Base-by-base conservation (phyloP, 1,140 invertebrate species). In the Nixonia krombeini region DNA sequence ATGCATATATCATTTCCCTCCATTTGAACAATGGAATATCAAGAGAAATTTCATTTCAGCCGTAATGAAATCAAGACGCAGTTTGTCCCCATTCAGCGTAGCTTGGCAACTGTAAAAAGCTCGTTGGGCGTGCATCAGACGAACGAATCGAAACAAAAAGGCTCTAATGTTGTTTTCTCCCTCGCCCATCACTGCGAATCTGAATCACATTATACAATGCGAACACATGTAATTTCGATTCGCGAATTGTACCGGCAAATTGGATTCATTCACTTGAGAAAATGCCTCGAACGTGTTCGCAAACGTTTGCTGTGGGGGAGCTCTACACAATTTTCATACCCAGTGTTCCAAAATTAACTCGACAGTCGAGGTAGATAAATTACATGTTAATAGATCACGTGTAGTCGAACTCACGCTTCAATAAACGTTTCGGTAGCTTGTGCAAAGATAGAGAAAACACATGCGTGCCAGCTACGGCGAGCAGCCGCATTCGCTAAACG, bases 271-370 rank as follows among this genome's bases (percentile, higher is more conserved):
- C 9, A n/a, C 29, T 31, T 31, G 29, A 3, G 29, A 4, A 31
- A 31, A 31, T 31, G 8, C 9, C 29, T 31, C 12, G 12, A 31
- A 2, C 4, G 29, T 31, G 12, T n/a, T 31, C n/a, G 40, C 21
- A 37, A 59, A 51, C 29, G 21, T 51, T 33, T 23, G 42, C 12
- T 33, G 35, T 37, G n/a, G 28, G 45, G 33, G 38, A 42, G 46
- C 40, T 17, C 8, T 8, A 21, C 42, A 15, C 18, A 46, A 47
- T 52, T 52, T 40, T 8, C 21, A 10, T 25, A 16, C 15, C 59
- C 52, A 21, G 52, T 45, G 51, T 50, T 45, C 17, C 51, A 38
- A 64, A 64, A 64, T 64, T 25, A 49, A 55, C 16, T 50, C 51
- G 41, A 53, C 44, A 44, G 28, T 38, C 31, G 13, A 23, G 45